Evolutionary conservation across 2,797 vertebrate species (phyloP), one percentile per base, ranked within the genome.

Genomic region (Tapera naevia): DNA sequence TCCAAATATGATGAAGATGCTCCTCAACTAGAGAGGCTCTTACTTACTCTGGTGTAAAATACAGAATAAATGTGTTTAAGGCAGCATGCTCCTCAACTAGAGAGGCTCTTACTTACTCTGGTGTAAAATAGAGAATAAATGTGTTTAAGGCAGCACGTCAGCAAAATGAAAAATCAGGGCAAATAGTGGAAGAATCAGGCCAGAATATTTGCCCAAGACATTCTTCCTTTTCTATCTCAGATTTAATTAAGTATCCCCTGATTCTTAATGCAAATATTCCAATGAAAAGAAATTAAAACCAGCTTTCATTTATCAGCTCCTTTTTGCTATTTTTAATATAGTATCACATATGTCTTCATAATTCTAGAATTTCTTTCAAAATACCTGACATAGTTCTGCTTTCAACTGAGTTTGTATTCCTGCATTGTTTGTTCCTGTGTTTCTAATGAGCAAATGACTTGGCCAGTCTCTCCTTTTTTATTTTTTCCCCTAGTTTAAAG

Each of bases 1-100:
- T 85, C 89, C 91, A 91, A 85, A 93, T 67, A 93, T 87, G 95
- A 95, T 89, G 91, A 90, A 96, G 82, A 86, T 65, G 86, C 80
- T 90, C 60, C 46, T 85, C 51, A 64, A 17, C 56, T 76, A 16
- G 80, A 96, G 67, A 74, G 82, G 71, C 46, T 95, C 66, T 74
- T 64, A 46, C 65, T 79, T 58, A 86, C 53, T 53, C 79, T 80
- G 91, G 48, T 85, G 86, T 91, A 94, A 96, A 80, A 60, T 22
- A 43, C 62, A 71, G 53, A 92, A 91, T 88, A 89, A 88, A 88
- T 91, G 83, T 4, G 1, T 24, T 48, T 17, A 7, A 90, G 32
- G 73, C 62, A 89, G 70, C 51, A 45, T 65, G 86, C 80, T 90
- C 60, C 46, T 85, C 51, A 64, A 17, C 56, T 76, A 16, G 80